Evolutionary conservation across 2,888 invertebrate species (phyloP).

Genomic region (Nomada ferruginata): DNA sequence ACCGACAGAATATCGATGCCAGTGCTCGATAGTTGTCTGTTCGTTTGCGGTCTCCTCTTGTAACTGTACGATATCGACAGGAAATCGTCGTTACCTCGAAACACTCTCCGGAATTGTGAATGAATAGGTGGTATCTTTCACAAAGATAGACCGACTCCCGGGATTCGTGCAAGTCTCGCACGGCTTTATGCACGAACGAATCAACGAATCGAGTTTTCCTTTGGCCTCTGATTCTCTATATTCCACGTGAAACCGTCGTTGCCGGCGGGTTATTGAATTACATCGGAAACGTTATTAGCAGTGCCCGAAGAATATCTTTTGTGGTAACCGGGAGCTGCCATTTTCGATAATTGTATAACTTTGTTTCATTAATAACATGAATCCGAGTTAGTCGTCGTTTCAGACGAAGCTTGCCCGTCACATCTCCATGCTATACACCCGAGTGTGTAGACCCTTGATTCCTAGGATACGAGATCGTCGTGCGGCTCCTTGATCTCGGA

Average conservation of each 20-base stretch:
- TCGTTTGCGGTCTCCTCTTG: constrained; percentile 37
- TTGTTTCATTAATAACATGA: too few species aligned
- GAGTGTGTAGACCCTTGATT: background rate
- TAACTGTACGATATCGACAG: constrained; percentile 54
- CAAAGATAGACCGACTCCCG: background rate
- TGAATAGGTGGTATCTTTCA: constrained; percentile 28
- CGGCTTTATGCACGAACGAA: constrained; percentile 18
- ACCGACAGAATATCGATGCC: constrained; percentile 60
- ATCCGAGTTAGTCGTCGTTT: background rate
- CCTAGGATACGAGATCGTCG: constrained; percentile 18
- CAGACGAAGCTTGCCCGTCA: too few species aligned
- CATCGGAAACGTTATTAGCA: constrained; percentile 10
- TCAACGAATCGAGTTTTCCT: constrained; percentile 15
- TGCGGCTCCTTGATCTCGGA: constrained; percentile 46
- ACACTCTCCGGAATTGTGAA: constrained; percentile 49
- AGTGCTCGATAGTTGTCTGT: constrained; percentile 50
- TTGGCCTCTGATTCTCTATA: background rate
- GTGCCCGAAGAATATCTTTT: background rate
- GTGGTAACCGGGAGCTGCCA: background rate
- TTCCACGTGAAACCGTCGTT: background rate
- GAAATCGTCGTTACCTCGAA: constrained; percentile 53
- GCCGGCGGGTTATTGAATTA: constrained; percentile 16
- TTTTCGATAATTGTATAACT: background rate
- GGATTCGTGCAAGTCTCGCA: constrained; percentile 14
- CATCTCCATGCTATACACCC: too few species aligned